phyloP scores from a whole-genome alignment of 2,113 vertebrate species.

The Embiotoca jacksoni region DNA sequence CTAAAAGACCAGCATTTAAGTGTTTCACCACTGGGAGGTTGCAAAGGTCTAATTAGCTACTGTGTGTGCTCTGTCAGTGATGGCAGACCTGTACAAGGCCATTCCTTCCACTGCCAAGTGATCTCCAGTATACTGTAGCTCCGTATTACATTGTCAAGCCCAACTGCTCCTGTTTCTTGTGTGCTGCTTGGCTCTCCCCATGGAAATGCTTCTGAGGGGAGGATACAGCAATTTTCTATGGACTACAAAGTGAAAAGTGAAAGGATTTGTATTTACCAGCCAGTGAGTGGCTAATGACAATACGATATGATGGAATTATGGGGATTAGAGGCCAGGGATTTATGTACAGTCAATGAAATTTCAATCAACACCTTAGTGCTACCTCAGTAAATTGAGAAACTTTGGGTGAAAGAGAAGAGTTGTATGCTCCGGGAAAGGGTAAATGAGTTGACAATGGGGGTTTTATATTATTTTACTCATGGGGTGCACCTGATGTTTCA shows the following conservation, averaged over 20 bases:
- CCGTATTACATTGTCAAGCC: conserved; percentile 57
- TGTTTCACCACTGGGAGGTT: conserved; percentile 70
- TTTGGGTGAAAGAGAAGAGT: conserved; percentile 9
- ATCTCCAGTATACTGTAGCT: conserved; percentile 44
- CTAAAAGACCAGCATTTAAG: conserved; percentile 66
- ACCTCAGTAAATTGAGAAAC: conserved; percentile 50
- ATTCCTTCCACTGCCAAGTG: conserved; percentile 58
- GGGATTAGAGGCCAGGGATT: conserved; percentile 73
- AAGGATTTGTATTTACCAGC: conserved; percentile 78
- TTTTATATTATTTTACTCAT: conserved; percentile 14
- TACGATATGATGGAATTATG: conserved; percentile 79
- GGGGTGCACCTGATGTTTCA: not conserved
- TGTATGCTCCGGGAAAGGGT: conserved; percentile 35
- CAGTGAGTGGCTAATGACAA: conserved; percentile 80
- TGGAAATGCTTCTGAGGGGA: conserved; percentile 73
- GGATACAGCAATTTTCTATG: conserved; percentile 82
- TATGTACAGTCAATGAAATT: conserved; percentile 62
- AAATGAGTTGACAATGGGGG: conserved; percentile 10
- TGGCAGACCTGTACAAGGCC: conserved; percentile 66
- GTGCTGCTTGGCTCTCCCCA: conserved; percentile 50
- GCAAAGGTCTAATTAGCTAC: conserved; percentile 76
- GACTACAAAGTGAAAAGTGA: conserved; percentile 71
- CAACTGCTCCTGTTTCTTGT: conserved; percentile 67
- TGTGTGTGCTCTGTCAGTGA: conserved; percentile 55
- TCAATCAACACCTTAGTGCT: conserved; percentile 61